Conservation (phyloP, 2,797 vertebrate genomes). For the Eurystomus glaucurus region DNA sequence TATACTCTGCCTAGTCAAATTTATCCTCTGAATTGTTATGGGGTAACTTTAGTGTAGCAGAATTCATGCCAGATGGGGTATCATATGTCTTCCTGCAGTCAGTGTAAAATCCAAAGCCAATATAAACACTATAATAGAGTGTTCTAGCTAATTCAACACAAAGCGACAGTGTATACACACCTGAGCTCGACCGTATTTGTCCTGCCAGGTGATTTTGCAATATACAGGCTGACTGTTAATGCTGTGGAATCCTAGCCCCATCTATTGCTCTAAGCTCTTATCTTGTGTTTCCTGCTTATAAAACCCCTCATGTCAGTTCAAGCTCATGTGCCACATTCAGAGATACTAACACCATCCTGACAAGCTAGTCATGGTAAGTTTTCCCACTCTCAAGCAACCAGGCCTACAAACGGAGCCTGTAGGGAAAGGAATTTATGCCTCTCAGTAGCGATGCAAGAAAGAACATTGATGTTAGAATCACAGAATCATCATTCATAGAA, state of each 20-base stretch:
- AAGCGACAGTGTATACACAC: background rate
- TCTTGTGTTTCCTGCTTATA: background rate
- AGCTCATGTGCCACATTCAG: background rate
- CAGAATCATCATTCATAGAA: too few relatives aligned
- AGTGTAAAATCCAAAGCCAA: background rate
- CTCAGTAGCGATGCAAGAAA: background rate
- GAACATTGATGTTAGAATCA: background rate
- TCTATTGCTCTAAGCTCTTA: slow-evolving; percentile 20
- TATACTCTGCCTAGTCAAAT: background rate
- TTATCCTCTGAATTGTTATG: slow-evolving; percentile 28
- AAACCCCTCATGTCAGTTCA: background rate
- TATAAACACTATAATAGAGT: background rate
- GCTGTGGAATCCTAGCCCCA: slow-evolving; percentile 19
- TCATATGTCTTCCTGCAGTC: slow-evolving; percentile 19
- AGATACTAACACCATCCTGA: background rate
- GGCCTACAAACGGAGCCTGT: background rate
- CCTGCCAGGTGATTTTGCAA: slow-evolving; percentile 39
- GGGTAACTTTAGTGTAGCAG: background rate
- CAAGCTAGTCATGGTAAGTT: background rate
- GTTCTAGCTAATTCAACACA: slow-evolving; percentile 42
- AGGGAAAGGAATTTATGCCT: background rate
- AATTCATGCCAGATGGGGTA: slow-evolving; percentile 31
- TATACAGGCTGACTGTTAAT: background rate
- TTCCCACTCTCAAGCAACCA: background rate
- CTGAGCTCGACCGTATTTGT: slow-evolving; percentile 3